Conservation (phyloP, 2,888 invertebrate species). For the Tiliacea aurago region DNA sequence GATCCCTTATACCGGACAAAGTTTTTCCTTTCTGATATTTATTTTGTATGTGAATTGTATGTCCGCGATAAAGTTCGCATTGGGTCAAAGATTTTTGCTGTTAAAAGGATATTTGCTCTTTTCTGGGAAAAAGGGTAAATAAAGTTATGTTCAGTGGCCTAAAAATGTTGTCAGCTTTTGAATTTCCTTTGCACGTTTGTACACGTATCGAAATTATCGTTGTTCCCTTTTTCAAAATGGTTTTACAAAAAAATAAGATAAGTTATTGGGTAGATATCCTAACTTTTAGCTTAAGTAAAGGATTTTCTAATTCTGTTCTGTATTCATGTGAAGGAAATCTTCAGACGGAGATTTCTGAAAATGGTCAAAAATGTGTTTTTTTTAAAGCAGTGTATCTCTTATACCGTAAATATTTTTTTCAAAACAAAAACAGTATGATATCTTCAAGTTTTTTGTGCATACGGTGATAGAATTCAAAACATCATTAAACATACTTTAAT, state of each 20-base stretch:
- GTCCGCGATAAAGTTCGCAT: slow-evolving; percentile 40
- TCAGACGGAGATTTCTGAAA: no score
- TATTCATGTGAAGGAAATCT: no score
- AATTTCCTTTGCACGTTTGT: no score
- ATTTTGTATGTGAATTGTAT: slow-evolving; percentile 39
- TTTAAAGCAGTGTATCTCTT: no score
- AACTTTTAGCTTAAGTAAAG: background rate
- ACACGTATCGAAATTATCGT: slow-evolving; percentile 6
- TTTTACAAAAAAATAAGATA: background rate
- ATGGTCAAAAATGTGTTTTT: no score
- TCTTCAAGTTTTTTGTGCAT: no score
- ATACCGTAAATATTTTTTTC: no score
- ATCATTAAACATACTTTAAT: no score
- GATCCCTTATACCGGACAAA: slow-evolving; percentile 34
- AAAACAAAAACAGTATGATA: no score
- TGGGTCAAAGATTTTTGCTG: slow-evolving; percentile 42
- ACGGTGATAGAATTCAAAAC: no score
- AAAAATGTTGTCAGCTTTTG: no score
- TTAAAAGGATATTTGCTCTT: slow-evolving; percentile 17
- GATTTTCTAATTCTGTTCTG: no score
- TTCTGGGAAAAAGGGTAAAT: slow-evolving; percentile 38
- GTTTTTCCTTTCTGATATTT: slow-evolving; percentile 48
- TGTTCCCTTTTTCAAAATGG: slow-evolving; percentile 15
- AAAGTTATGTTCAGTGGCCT: slow-evolving; percentile 21
- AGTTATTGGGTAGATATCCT: background rate